Evolutionary conservation across 2,888 invertebrate genomes (phyloP), one percentile per base, ranked within the genome.

Genomic region (Drosophila meridiana): DNA sequence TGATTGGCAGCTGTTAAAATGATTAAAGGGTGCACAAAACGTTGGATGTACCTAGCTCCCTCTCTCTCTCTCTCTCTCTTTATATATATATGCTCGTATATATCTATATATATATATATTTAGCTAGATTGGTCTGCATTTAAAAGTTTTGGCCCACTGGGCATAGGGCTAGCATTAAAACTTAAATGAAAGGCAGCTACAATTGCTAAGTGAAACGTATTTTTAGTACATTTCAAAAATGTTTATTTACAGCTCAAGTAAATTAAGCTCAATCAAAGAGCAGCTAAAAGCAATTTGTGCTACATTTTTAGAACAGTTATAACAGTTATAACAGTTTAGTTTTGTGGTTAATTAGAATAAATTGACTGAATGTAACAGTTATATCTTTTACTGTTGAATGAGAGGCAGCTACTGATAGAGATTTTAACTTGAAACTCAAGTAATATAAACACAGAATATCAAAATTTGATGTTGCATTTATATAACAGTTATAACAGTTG

Each of bases 1-100:
- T 87, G 88, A 87, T 89, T 89, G 85, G 85, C 90, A 87, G 90
- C 84, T 86, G 87, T 89, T 89, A 80, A 89, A 85, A 82, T 89
- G 82, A 89, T 89, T 85, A 89, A 61, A 87, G 86, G 75, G 80
- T 64, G 70, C 72, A 58, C 78, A 58, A 59, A 71, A 67, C 57
- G 78, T 53, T 53, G 50, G 6, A 57, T 50, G 43, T 70, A 69
- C 52, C 67, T 40, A 32, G 36, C 4, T 0, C 56, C 9, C 13
- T 8, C 40, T 40, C 40, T n/a, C 40, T 6, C 40, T 40, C 40
- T 14, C 40, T n/a, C 40, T 40, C 42, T n/a, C 14, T 42, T 8
- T 42, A 38, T 48, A 26, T 38, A 59, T 11, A 8, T 34, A n/a
- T 50, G 11, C 20, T 26, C 11, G 32, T 48, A 48, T 26, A 40